Evolutionary conservation across 2,113 vertebrate species (phyloP).

Genomic region (Pipra filicauda): DNA sequence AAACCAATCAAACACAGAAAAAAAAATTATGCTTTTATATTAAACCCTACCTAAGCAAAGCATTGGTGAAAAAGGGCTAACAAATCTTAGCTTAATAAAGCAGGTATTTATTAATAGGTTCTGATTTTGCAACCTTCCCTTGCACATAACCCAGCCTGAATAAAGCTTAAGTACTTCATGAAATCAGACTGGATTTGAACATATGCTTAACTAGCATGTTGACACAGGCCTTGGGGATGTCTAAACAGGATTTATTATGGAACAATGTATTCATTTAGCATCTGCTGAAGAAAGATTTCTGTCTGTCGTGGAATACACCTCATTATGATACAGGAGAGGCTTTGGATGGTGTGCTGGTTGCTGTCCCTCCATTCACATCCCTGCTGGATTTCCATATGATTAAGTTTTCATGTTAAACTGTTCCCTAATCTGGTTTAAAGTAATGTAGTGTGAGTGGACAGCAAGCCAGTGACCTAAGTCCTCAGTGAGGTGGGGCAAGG

Average conservation of each 20-base stretch:
- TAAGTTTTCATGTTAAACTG: neutral
- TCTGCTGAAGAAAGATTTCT: neutral
- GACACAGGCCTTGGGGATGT: neutral
- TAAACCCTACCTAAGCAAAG: neutral
- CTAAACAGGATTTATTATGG: constrained; percentile 24
- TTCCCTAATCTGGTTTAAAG: neutral
- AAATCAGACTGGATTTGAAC: neutral
- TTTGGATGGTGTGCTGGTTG: neutral
- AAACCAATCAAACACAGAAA: neutral
- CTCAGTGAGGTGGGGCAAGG: neutral
- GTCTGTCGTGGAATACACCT: neutral
- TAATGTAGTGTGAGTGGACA: neutral
- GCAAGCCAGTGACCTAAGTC: neutral
- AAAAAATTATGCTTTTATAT: neutral
- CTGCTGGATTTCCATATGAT: neutral
- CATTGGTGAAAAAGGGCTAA: neutral
- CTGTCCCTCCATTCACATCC: neutral
- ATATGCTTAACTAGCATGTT: neutral
- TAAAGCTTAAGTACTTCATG: neutral
- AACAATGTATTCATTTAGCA: neutral
- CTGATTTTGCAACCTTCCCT: neutral
- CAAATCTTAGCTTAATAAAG: neutral
- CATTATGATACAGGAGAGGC: neutral
- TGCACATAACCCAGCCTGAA: neutral
- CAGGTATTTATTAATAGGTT: neutral